Conservation (phyloP, 2,113 vertebrate genomes). For the Aramus guarauna region DNA sequence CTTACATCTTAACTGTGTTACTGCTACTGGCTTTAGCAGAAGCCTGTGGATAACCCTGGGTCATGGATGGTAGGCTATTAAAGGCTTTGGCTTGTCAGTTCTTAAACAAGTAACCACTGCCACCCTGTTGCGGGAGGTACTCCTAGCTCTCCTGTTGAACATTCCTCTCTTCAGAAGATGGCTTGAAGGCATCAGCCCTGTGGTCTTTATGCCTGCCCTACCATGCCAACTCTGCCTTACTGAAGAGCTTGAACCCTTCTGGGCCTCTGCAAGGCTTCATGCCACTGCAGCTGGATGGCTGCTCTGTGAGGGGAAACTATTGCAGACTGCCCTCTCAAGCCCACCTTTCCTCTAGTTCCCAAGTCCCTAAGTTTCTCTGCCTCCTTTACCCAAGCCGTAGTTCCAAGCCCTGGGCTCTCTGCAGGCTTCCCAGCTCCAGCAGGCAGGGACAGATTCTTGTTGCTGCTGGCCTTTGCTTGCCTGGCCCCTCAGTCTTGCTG, state of each 20-base stretch:
- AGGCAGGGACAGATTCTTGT: neutral
- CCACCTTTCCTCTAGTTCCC: neutral
- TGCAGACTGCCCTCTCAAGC: neutral
- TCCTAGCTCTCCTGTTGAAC: neutral
- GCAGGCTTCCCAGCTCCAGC: neutral
- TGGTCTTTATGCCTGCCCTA: neutral
- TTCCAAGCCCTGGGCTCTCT: neutral
- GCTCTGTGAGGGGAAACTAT: neutral
- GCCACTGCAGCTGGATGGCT: neutral
- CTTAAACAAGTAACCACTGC: neutral
- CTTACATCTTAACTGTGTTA: neutral
- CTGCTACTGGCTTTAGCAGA: neutral
- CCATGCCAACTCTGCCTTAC: neutral
- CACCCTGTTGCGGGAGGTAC: neutral
- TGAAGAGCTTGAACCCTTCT: neutral
- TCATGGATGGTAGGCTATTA: neutral
- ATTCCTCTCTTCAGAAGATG: neutral
- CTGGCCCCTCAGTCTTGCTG: neutral
- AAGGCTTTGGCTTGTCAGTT: neutral
- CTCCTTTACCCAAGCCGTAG: neutral
- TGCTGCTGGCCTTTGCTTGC: neutral
- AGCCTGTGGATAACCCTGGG: neutral
- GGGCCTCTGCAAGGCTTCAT: neutral
- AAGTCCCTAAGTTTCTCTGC: neutral
- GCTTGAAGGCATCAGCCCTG: neutral